Percentiles rank a stretch among this genome's conserved stretches.
Evolutionary conservation across 2,113 vertebrate genomes (phyloP).

Genomic region (Hippocampus mohnikei): DNA sequence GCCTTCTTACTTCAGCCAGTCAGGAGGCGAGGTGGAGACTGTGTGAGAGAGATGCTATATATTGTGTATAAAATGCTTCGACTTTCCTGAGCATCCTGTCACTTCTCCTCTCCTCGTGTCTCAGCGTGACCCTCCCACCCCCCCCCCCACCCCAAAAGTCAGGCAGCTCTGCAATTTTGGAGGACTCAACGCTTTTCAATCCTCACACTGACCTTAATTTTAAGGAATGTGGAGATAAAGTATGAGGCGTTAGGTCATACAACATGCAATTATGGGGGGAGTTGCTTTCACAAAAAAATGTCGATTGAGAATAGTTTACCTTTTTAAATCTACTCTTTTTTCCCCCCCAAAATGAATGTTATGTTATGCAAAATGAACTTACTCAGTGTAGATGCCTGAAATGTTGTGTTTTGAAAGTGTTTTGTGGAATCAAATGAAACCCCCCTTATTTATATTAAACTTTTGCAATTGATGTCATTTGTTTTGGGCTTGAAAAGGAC

Average conservation of each 20-base stretch:
- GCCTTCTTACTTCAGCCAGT: slow-evolving; percentile 52
- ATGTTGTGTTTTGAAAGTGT: slow-evolving; percentile 58
- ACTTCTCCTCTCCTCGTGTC: slow-evolving; percentile 29
- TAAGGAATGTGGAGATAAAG: slow-evolving; percentile 40
- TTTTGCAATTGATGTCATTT: slow-evolving; percentile 50
- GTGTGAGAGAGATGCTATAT: slow-evolving; percentile 52
- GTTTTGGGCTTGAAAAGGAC: slow-evolving; percentile 46
- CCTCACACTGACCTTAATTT: slow-evolving; percentile 49
- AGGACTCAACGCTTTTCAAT: slow-evolving; percentile 57
- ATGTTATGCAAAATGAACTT: slow-evolving; percentile 52
- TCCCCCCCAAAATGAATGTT: slow-evolving; percentile 63
- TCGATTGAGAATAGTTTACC: slow-evolving; percentile 49
- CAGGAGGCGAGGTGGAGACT: slow-evolving; percentile 57
- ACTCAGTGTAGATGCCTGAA: slow-evolving; percentile 56
- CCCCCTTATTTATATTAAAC: slow-evolving; percentile 61
- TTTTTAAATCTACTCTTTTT: slow-evolving; percentile 70
- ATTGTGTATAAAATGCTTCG: slow-evolving; percentile 52
- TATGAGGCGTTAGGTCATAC: slow-evolving; percentile 53
- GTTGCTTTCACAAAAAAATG: slow-evolving; percentile 40
- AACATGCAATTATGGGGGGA: slow-evolving; percentile 56
- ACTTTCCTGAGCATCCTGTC: slow-evolving; percentile 63
- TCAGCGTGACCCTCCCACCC: slow-evolving; percentile 28
- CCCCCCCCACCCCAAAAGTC: slow-evolving; percentile 28
- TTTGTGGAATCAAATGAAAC: slow-evolving; percentile 54
- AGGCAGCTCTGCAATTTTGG: slow-evolving; percentile 71